Conservation (phyloP, 1,140 invertebrate species). For the Maniola jurtina region DNA sequence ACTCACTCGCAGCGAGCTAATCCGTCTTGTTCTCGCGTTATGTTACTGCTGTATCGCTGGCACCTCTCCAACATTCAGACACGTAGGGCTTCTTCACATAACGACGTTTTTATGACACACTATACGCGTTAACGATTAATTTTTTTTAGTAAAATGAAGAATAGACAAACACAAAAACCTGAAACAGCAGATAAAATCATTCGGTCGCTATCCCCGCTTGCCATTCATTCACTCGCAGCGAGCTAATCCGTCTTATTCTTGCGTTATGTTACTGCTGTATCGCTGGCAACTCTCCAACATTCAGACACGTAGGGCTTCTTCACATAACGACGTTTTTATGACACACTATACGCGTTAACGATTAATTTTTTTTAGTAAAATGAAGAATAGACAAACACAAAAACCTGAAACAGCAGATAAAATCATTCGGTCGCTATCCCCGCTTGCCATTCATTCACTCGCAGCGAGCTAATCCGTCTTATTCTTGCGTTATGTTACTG, state of each 20-base stretch:
- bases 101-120: neutral
- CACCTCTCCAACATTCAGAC: constrained; percentile 12
- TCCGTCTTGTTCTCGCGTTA: constrained; percentile 35
- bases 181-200: constrained; percentile 28
- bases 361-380: neutral
- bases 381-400: no score
- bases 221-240: constrained; percentile 11
- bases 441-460: constrained; percentile 2
- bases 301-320: constrained; percentile 1
- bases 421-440: constrained; percentile 33
- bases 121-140: neutral
- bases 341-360: neutral
- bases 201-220: constrained; percentile 29
- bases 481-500: constrained; percentile 25
- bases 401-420: constrained; percentile 22
- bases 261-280: constrained; percentile 22
- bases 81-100: constrained; percentile 1
- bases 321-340: neutral
- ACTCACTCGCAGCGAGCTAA: constrained; percentile 15
- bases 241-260: constrained; percentile 32
- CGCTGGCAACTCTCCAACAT: constrained; percentile 18
- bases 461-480: constrained; percentile 30
- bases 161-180: constrained; percentile 14
- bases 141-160: no score
- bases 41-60: constrained; percentile 18